Evolutionary conservation across 2,797 vertebrate genomes (phyloP).

Genomic region (Coendou prehensilis): DNA sequence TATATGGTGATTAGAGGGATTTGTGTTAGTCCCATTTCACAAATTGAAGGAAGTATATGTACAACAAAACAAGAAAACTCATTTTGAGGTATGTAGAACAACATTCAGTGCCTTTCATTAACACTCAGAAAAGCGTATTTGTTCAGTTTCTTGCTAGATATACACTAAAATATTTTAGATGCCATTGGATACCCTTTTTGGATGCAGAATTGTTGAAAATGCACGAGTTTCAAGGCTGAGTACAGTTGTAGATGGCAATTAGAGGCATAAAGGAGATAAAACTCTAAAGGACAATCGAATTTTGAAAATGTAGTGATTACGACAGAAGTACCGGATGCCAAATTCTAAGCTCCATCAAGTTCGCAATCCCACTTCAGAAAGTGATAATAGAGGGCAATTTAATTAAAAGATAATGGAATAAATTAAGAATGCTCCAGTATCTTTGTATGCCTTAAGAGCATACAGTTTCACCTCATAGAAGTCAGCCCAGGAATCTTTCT

Average conservation of each 20-base stretch:
- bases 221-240: not conserved
- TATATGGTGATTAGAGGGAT: not conserved
- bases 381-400: constrained; percentile 77
- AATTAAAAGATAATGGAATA: constrained; percentile 85
- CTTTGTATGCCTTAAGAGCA: constrained; percentile 72
- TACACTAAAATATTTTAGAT: not conserved
- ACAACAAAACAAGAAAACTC: not conserved
- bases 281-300: constrained; percentile 63
- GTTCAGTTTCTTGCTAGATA: not conserved
- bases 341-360: constrained; percentile 70
- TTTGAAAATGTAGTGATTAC: constrained; percentile 24
- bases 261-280: constrained; percentile 10
- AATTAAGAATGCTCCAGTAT: constrained; percentile 76
- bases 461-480: constrained; percentile 69
- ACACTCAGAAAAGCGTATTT: not conserved
- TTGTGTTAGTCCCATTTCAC: not conserved
- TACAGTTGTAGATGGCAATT: constrained; percentile 16
- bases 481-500: constrained; percentile 68
- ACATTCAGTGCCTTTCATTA: not conserved
- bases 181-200: not conserved
- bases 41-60: not conserved
- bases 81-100: not conserved
- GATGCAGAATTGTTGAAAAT: not conserved
- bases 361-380: constrained; percentile 71
- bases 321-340: constrained; percentile 41